A percentile compares a stretch with the other conserved stretches of the same genome.
Conservation (phyloP, 2,888 invertebrate species). For the Euclidia mi region DNA sequence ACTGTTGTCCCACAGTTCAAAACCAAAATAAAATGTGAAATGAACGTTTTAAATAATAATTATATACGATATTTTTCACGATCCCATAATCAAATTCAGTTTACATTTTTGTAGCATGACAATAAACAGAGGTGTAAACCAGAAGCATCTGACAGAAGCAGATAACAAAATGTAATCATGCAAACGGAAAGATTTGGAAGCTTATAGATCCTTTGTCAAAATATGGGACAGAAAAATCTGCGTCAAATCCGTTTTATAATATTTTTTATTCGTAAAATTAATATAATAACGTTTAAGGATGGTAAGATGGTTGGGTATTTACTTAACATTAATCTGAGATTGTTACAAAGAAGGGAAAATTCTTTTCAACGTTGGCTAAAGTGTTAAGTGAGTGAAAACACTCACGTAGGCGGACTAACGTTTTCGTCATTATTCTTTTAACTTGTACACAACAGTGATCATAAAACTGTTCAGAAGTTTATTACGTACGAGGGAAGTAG, state of each 20-base stretch:
- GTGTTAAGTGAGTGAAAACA: slow-evolving; percentile 1
- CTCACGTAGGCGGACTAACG: slow-evolving; percentile 2
- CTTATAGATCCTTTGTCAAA: slow-evolving; percentile 53
- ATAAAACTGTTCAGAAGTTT: neutral
- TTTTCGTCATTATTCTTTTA: neutral
- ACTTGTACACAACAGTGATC: slow-evolving; percentile 11
- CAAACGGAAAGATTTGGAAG: slow-evolving; percentile 47
- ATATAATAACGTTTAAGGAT: slow-evolving; percentile 15
- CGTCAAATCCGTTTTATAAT: slow-evolving; percentile 37
- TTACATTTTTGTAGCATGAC: neutral
- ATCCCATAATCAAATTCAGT: neutral
- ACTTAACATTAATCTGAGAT: neutral
- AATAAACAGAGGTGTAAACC: slow-evolving; percentile 15
- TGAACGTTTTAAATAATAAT: no score
- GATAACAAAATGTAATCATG: slow-evolving; percentile 51
- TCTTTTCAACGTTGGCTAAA: neutral
- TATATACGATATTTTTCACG: no score
- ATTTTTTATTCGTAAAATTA: slow-evolving; percentile 27
- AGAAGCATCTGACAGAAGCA: slow-evolving; percentile 36
- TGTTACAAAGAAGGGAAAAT: slow-evolving; percentile 1
- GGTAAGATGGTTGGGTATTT: slow-evolving; percentile 10
- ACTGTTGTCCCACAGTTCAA: no score
- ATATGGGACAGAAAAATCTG: slow-evolving; percentile 38
- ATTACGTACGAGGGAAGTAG: neutral
- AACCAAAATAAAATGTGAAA: no score